A percentile compares a stretch with the other conserved stretches of the same genome.
These are phyloP conservation scores for Drosophila lacertosa DNA, from an alignment of 1,140 invertebrate species.

Conservation along the genomic window DNA sequence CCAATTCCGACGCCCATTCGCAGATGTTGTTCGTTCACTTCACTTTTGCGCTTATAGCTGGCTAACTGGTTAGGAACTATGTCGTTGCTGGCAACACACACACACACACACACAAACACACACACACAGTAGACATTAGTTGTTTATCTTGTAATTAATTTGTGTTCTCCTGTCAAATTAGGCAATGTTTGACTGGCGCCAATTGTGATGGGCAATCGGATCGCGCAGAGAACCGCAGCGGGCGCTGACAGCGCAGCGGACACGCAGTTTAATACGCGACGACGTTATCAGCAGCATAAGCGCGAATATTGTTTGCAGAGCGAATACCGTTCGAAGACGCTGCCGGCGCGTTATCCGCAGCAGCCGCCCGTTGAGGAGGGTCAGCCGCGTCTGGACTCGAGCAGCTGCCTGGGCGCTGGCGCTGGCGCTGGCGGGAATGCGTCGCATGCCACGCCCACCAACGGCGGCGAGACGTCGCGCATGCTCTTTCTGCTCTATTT, in stretches of 20 bases:
- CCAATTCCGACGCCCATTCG: slow-evolving; percentile 63
- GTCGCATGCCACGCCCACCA: slow-evolving; percentile 39
- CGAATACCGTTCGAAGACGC: slow-evolving; percentile 69
- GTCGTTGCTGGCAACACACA: slow-evolving; percentile 21
- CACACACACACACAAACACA: slow-evolving; percentile 1
- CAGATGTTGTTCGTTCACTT: slow-evolving; percentile 59
- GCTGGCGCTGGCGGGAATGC: slow-evolving; percentile 39
- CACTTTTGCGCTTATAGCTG: slow-evolving; percentile 57
- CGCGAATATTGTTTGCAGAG: slow-evolving; percentile 60
- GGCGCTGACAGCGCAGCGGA: slow-evolving; percentile 6
- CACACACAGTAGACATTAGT: background rate
- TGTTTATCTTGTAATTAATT: slow-evolving; percentile 37
- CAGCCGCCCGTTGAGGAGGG: background rate
- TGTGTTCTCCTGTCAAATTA: slow-evolving; percentile 61
- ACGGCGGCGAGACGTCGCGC: slow-evolving; percentile 85
- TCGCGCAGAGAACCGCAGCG: slow-evolving; percentile 29
- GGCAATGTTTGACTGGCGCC: slow-evolving; percentile 67
- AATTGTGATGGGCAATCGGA: slow-evolving; percentile 69
- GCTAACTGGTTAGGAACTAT: slow-evolving; percentile 62
- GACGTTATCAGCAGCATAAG: slow-evolving; percentile 72
- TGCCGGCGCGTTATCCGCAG: slow-evolving; percentile 56
- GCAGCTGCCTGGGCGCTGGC: slow-evolving; percentile 55
- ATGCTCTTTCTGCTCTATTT: slow-evolving; percentile 88
- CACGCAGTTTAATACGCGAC: slow-evolving; percentile 60
- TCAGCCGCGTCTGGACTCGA: slow-evolving; percentile 44